Conservation (phyloP, 2,113 vertebrate species). For the Podiceps cristatus region DNA sequence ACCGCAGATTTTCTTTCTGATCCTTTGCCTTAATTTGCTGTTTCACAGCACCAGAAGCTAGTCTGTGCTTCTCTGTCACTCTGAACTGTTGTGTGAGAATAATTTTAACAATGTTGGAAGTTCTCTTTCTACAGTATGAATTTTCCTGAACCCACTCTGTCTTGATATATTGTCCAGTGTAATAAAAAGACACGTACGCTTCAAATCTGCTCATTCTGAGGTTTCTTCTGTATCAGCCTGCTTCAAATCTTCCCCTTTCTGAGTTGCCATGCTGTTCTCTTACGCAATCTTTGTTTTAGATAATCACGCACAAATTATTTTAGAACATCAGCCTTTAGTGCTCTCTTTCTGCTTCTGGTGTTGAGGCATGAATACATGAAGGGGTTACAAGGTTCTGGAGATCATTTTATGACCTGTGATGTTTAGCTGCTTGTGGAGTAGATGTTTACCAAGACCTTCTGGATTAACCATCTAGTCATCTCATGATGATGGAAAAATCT, state of each 20-base stretch:
- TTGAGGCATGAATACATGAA: neutral
- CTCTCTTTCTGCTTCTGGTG: neutral
- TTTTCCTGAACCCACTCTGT: neutral
- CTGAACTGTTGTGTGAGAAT: neutral
- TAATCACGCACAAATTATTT: neutral
- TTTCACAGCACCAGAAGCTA: neutral
- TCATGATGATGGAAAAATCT: neutral
- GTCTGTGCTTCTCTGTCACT: neutral
- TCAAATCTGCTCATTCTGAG: neutral
- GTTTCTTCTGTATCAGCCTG: neutral
- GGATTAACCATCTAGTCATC: neutral
- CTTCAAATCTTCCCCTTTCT: neutral
- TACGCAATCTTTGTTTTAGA: neutral
- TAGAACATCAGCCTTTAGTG: neutral
- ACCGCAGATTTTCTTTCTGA: neutral
- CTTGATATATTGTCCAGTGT: neutral
- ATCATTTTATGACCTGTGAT: neutral
- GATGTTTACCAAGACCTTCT: neutral
- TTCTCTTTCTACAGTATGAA: neutral
- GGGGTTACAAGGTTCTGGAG: neutral
- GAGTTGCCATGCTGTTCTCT: neutral
- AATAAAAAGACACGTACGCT: neutral
- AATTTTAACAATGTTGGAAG: neutral
- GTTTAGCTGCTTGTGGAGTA: neutral
- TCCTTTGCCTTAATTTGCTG: neutral